Evolutionary conservation across 2,113 vertebrate species (phyloP), one percentile per base, ranked within the genome.

Genomic region (Danionella cerebrum): DNA sequence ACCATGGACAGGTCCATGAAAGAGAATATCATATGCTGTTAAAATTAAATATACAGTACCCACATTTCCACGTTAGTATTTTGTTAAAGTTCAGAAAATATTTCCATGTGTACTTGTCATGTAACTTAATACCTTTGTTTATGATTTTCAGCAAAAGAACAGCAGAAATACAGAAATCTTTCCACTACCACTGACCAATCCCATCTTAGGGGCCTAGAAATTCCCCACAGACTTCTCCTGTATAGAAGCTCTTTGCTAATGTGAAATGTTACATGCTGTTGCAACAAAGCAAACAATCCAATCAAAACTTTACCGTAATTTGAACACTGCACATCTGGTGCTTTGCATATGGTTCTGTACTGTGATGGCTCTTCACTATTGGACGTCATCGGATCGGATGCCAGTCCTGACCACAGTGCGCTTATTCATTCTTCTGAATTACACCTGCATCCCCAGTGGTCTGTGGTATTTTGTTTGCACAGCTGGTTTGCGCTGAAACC

Each of bases 391-490:
- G 45, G 63, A 50, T 42, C 50, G 62, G 52, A 63, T 53, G 71
- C 67, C 69, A 68, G 59, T 57, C 41, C 25, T 27, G 66, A 35
- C 80, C 76, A 86, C 80, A 83, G 75, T 82, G 73, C 72, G 62
- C 50, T 83, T 76, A 82, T 86, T 84, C 83, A 86, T 85, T 68
- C 64, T 65, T 73, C 63, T 73, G 59, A 70, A 79, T 79, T 64
- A 54, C 71, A 79, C 77, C 74, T 79, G 77, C 55, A 67, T 71
- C 67, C 50, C 65, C 41, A 68, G 64, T 13, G 11, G 65, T 60
- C 48, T 3, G 31, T 8, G 1, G 25, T 47, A 31, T 11, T 7
- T 59, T 74, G 73, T 87, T 87, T 85, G 74, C 71, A 82, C 85
- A 87, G 84, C 87, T 88, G 85, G 47, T 35, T 77, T 27, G 59